phyloP scores from a whole-genome alignment of 2,888 invertebrate species.

The Amblyjoppa proteus region DNA sequence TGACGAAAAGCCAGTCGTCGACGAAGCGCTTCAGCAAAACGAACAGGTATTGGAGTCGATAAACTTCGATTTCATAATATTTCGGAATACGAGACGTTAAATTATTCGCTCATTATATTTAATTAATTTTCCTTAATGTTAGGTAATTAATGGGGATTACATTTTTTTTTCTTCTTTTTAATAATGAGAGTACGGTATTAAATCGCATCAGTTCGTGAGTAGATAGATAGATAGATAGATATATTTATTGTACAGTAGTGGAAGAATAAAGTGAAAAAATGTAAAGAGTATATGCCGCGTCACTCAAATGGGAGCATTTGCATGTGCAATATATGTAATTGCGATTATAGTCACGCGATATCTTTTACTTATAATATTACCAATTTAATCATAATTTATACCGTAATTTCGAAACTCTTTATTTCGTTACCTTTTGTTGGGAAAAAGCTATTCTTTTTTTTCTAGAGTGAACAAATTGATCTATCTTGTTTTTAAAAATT shows the following conservation, averaged over 20 bases:
- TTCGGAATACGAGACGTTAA: too few relatives aligned
- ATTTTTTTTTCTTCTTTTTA: too few relatives aligned
- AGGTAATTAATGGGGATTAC: too few relatives aligned
- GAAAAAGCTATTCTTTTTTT: slow-evolving; percentile 1
- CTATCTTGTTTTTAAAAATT: neutral
- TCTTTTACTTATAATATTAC: neutral
- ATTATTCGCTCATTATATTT: too few relatives aligned
- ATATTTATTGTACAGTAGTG: neutral
- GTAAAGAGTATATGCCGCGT: neutral
- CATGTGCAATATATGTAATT: neutral
- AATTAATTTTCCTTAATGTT: too few relatives aligned
- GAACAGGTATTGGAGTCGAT: slow-evolving; percentile 54
- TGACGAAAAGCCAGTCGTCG: slow-evolving; percentile 65
- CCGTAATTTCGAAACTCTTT: too few relatives aligned
- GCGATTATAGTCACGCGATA: neutral
- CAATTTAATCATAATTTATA: neutral
- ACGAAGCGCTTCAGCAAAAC: slow-evolving; percentile 39
- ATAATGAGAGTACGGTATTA: too few relatives aligned
- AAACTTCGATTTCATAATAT: too few relatives aligned
- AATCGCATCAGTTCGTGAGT: neutral
- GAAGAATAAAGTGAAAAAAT: neutral
- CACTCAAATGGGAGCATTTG: neutral
- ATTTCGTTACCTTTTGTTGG: neutral
- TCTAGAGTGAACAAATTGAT: neutral
- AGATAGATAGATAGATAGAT: too few relatives aligned